Evolutionary conservation across 2,888 invertebrate species (phyloP).

Genomic region (Stenchaetothrips biformis): DNA sequence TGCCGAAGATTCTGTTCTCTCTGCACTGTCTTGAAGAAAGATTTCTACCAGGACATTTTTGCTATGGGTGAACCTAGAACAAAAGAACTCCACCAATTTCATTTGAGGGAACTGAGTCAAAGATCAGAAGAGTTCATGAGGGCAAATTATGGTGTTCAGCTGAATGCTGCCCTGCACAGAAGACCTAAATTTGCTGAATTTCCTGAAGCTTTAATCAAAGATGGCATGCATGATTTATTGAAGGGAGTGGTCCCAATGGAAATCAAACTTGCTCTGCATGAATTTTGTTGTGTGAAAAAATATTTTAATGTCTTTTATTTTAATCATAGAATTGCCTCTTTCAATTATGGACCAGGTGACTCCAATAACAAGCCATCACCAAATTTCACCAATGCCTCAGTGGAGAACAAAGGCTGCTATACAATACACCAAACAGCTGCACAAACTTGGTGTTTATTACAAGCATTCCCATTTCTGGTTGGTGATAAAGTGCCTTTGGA

Average conservation of each 20-base stretch:
- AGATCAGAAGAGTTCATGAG: not conserved
- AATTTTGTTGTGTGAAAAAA: not conserved
- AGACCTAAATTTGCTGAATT: not conserved
- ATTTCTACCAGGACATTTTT: not conserved
- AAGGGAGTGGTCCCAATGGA: not conserved
- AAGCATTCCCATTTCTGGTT: not conserved
- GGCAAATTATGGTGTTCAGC: not conserved
- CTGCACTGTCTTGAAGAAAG: not conserved
- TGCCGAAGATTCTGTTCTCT: not conserved
- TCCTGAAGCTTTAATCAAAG: not conserved
- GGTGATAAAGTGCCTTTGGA: not conserved
- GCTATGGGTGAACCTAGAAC: not conserved
- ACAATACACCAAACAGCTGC: not conserved
- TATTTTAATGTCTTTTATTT: not conserved
- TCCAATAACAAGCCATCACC: not conserved
- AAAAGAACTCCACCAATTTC: not conserved
- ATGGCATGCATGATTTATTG: not conserved
- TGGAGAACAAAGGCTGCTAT: not conserved
- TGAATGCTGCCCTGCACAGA: not conserved
- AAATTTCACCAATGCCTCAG: not conserved
- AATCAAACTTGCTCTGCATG: not conserved
- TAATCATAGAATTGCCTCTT: not conserved
- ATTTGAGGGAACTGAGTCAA: not conserved
- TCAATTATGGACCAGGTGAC: not conserved
- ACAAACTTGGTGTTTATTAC: not conserved